Evolutionary conservation across 2,797 vertebrate species (phyloP), one percentile per base, ranked within the genome.

Genomic region (Acrocephalus scirpaceus): DNA sequence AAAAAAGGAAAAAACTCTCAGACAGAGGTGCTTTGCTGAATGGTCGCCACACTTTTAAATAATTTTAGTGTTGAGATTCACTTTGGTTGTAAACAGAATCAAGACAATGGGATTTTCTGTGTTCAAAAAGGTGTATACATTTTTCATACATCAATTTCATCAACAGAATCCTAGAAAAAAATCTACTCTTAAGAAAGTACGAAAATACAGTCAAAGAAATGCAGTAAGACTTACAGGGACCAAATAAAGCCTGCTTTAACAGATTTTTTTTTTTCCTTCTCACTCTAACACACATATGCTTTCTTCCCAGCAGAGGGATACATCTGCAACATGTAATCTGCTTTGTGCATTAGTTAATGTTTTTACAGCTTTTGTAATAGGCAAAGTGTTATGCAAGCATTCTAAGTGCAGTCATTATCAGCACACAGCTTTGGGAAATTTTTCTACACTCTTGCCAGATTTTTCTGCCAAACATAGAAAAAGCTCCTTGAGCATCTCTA

Each of bases 291-390:
- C 5, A n/a, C 48, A 79, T 64, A 76, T 44, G 66, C 72, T 90
- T 92, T 94, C 53, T 60, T 94, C 60, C 42, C 74, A 93, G 77
- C 60, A 94, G 73, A 88, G 13, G 30, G 38, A 71, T 44, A 71
- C 53, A 94, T 77, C 90, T 84, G 83, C 88, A 82, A 79, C 76
- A 86, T 11, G 36, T 54, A 88, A 90, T 73, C 75, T 88, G 76
- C 86, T 92, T 82, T 81, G 73, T 48, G 57, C 78, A 82, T 85
- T 78, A 83, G 77, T 88, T 87, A 78, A 88, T 74, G 80, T 47
- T 95, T 96, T 91, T 88, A 92, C 61, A 88, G 83, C 34, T 85
- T 88, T 69, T 77, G 44, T 78, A 94, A 94, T 16, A 90, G 45
- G 53, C 50, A 75, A 87, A 91, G 54, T 0, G 0, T 72, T 91